Percentiles rank a stretch among this genome's conserved stretches.
These are phyloP conservation scores for Molorchus minor DNA, from an alignment of 2,888 invertebrate species.

Conservation along the genomic window DNA sequence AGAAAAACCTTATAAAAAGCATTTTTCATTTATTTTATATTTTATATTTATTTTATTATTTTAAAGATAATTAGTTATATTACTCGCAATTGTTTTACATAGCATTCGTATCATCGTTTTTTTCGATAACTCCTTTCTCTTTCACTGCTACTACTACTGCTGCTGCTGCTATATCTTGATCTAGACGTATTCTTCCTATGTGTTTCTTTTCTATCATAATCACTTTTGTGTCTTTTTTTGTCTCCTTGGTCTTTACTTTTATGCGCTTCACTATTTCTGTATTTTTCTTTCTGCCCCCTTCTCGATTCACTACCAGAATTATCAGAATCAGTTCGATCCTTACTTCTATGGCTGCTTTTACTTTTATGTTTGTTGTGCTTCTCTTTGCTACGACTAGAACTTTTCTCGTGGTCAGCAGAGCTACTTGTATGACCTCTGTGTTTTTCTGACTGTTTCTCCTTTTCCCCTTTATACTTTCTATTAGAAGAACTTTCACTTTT, in stretches of 20 bases:
- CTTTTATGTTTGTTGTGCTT: conserved; percentile 26
- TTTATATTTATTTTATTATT: no score
- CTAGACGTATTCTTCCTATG: conserved; percentile 7
- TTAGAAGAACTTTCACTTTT: conserved; percentile 45
- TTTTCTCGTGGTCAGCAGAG: not conserved
- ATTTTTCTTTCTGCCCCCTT: conserved; percentile 17
- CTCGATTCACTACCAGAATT: conserved; percentile 29
- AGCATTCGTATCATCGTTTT: no score
- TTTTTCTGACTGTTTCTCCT: not conserved
- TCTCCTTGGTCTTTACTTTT: conserved; percentile 18
- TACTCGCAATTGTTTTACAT: no score
- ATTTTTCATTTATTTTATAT: no score
- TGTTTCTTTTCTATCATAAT: conserved; percentile 5
- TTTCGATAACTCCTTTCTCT: not conserved
- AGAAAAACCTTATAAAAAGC: no score
- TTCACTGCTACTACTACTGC: conserved; percentile 27
- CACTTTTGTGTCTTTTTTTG: conserved; percentile 12
- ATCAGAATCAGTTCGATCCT: conserved; percentile 11
- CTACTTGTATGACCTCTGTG: conserved; percentile 5
- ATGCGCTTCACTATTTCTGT: conserved; percentile 16
- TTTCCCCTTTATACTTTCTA: conserved; percentile 46
- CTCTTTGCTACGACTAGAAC: conserved; percentile 1
- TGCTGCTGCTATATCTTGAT: conserved; percentile 33
- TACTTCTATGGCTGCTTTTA: not conserved
- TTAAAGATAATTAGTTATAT: no score